Conservation (phyloP, 2,797 vertebrate genomes). For the Poeciliopsis turneri region DNA sequence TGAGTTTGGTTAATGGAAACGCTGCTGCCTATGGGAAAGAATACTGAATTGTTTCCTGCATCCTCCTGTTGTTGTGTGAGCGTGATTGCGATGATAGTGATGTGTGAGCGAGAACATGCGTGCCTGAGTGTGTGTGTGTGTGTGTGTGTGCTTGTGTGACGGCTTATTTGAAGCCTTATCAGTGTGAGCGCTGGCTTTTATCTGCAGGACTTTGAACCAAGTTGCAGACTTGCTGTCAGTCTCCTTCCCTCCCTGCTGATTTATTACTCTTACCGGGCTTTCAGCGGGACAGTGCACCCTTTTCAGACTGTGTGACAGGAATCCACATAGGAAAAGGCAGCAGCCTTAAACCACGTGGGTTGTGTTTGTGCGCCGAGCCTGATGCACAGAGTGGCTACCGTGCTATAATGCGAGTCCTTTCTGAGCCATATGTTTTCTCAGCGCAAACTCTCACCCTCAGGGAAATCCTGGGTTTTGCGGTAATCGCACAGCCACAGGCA, state of each 20-base stretch:
- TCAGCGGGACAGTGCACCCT: conserved; percentile 8
- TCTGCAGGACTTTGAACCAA: conserved; percentile 67
- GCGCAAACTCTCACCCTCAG: not conserved
- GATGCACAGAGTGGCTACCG: not conserved
- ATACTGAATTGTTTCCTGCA: not conserved
- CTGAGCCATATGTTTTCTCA: not conserved
- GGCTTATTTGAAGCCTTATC: conserved; percentile 33
- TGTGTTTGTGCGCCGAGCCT: not conserved
- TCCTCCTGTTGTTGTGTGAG: not conserved
- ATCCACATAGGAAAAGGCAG: conserved; percentile 2
- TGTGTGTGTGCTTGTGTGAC: not conserved
- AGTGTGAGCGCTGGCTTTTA: conserved; percentile 44
- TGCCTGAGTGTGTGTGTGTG: no score
- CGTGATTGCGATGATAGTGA: not conserved
- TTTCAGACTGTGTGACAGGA: not conserved
- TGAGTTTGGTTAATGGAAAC: no score
- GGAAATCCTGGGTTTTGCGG: conserved; percentile 1
- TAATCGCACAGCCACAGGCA: conserved; percentile 10
- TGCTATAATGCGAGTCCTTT: conserved; percentile 5
- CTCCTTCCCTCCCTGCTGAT: conserved; percentile 27
- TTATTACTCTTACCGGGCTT: conserved; percentile 32
- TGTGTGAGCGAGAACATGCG: conserved; percentile 27
- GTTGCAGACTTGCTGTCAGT: conserved; percentile 14
- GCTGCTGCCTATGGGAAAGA: not conserved
- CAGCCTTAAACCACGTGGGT: not conserved